Base-by-base conservation (phyloP, 2,113 vertebrate species). In the Herpetotheres cachinnans region DNA sequence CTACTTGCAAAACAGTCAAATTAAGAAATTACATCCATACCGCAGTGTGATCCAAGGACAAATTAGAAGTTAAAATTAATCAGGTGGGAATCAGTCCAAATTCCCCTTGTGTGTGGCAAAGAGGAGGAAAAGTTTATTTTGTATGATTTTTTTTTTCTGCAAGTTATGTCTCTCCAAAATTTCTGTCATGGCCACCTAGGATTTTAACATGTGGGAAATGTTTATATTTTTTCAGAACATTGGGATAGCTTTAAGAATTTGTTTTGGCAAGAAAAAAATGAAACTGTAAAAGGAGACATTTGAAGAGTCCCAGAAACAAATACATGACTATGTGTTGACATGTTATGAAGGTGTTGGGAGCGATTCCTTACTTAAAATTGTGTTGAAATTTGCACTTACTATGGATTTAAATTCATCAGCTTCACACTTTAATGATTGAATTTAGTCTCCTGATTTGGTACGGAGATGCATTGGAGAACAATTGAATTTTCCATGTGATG, bases 291-390 rank as follows among this genome's bases (percentile, higher is more conserved):
- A 88, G 87, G 58, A 97, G 96, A 95, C 93, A 49, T 95, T 96
- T 96, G 89, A 97, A 97, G 97, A 97, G 95, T 95, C 91, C 95
- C 91, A 96, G 96, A 97, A 97, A 96, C 91, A 95, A 97, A 96
- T 97, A 96, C 91, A 94, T 96, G 97, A 97, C 94, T 95, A 97
- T 91, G 95, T 97, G 97, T 97, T 97, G 97, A 97, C 97, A 96
- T 94, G 87, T 94, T 96, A 97, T 83, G 97, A 96, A 97, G 94
- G 97, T 97, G 97, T 96, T 94, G 95, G 95, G 96, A 96, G 89
- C 74, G 42, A 95, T 89, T 97, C 95, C 91, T 88, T 96, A 80
- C 86, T 96, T 97, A 94, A 94, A 95, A 96, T 80, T 96, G 91
- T 97, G 91, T 94, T 94, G 95, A 95, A 97, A 96, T 97, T 97